A percentile compares a stretch with the other conserved stretches of the same genome.
phyloP scores from a whole-genome alignment of 2,797 vertebrate genomes.

The Gallinago nigripennis region DNA sequence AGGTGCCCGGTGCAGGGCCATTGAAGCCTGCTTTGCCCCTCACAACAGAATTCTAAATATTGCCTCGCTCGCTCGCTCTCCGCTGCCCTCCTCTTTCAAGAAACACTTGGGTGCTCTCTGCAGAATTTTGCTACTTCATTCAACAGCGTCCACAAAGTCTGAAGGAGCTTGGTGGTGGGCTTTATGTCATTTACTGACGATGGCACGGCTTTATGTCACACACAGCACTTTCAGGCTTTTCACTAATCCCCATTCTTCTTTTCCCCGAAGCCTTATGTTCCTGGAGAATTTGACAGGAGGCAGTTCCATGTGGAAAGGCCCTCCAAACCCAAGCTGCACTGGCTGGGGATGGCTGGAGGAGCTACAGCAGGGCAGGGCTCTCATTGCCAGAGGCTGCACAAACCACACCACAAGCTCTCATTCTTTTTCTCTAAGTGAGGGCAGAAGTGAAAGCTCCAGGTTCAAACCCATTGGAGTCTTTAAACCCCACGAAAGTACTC shows the following conservation, averaged over 20 bases:
- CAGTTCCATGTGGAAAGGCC: slow-evolving; percentile 44
- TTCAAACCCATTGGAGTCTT: not conserved
- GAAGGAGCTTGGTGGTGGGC: slow-evolving; percentile 54
- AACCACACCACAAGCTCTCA: not conserved
- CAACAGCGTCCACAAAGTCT: slow-evolving; percentile 3
- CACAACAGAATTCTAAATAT: slow-evolving; percentile 31
- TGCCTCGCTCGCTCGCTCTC: not conserved
- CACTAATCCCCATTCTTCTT: slow-evolving; percentile 65
- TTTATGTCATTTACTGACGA: slow-evolving; percentile 47
- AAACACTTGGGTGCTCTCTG: not conserved
- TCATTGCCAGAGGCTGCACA: slow-evolving; percentile 25
- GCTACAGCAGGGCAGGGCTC: slow-evolving; percentile 16
- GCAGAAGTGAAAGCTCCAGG: slow-evolving; percentile 14
- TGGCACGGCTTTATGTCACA: slow-evolving; percentile 55
- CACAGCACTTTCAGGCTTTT: slow-evolving; percentile 59
- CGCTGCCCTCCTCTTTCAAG: not conserved
- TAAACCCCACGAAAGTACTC: not conserved
- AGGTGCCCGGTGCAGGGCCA: not conserved
- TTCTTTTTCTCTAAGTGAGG: not conserved
- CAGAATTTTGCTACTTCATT: slow-evolving; percentile 37
- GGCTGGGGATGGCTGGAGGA: slow-evolving; percentile 11
- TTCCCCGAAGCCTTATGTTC: slow-evolving; percentile 55
- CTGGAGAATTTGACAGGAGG: slow-evolving; percentile 57
- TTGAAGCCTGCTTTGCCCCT: not conserved
- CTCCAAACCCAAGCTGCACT: slow-evolving; percentile 32